Evolutionary conservation across 2,888 invertebrate genomes (phyloP), one percentile per base, ranked within the genome.

Genomic region (Ditula angustiorana): DNA sequence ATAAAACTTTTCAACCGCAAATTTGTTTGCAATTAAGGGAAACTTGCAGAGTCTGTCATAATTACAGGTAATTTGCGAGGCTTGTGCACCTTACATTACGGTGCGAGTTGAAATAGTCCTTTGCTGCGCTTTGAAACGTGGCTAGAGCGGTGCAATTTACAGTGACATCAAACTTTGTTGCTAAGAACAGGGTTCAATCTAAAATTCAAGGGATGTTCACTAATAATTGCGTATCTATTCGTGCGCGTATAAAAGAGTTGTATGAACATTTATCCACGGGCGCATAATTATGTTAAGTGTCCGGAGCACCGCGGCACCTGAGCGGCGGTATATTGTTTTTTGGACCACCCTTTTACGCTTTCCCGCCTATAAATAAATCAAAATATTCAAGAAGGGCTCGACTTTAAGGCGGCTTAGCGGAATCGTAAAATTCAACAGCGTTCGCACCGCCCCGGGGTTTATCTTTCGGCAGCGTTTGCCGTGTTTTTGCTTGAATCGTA

Each of bases 341-440:
- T 85, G 82, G 86, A 85, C 86, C 87, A 90, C 87, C 90, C 90
- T 88, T 91, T 90, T 88, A 90, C 88, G 87, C 88, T 81, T 88
- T 89, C 82, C 85, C 86, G 85, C 87, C 90, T 87, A 90, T 92
- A 92, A 92, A 92, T 92, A 92, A 92, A 92, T 92, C 92, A 92
- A 92, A 92, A 92, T 92, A 92, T 92, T 90, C 91, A 90, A 90
- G 87, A 90, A 91, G 89, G 90, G 90, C 90, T 82, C 88, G 90
- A 90, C 88, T 92, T 90, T 87, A 88, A 90, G 91, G 88, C 89
- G 90, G 92, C 92, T 92, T 92, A 92, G 89, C 85, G 82, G 88
- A 92, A 91, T 92, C 92, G 90, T 92, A 92, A 92, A 92, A 92
- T 90, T 91, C 90, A 91, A 91, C 90, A 91, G 84, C 90, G 86